phyloP scores from a whole-genome alignment of 2,113 vertebrate genomes.

The Macaca fascicularis region T2T-MFA8v1.1 NC_088381.1:157866001-157866500 shows the following conservation, averaged over 20 bases:
- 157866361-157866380: neutral
- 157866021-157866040: neutral
- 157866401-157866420: neutral
- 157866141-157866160: neutral
- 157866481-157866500: neutral
- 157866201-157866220: fast-evolving
- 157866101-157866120: fast-evolving
- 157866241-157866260: neutral
- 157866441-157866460: neutral
- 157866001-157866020: neutral
- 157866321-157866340: neutral
- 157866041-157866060: neutral
- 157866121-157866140: fast-evolving
- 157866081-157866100: neutral
- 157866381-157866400: neutral
- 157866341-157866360: neutral
- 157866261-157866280: neutral
- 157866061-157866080: neutral
- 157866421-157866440: neutral
- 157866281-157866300: neutral
- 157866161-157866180: neutral
- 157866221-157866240: neutral
- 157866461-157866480: no score
- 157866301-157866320: neutral
- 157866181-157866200: neutral